A percentile compares a stretch with the other conserved stretches of the same genome.
Evolutionary conservation across 2,888 invertebrate genomes (phyloP).

Genomic region (Acanthopleura granulata): DNA sequence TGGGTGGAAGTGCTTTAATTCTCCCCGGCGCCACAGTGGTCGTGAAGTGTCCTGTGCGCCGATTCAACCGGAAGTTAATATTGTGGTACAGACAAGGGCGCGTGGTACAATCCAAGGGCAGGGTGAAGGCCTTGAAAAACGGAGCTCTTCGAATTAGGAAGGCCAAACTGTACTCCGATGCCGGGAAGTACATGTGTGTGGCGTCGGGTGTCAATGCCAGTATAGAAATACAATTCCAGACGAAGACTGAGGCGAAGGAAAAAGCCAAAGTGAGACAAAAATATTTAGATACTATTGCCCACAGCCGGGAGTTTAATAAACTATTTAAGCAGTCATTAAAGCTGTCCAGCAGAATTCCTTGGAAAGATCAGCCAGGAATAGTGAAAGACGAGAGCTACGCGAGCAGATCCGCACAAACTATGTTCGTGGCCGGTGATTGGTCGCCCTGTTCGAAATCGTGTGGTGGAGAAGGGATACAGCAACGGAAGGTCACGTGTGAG

Average conservation of each 20-base stretch:
- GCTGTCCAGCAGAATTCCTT: neutral
- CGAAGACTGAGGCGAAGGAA: neutral
- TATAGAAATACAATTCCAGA: constrained; percentile 17
- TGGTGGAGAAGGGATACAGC: constrained; percentile 14
- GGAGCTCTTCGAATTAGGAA: constrained; percentile 3
- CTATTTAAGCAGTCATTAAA: constrained; percentile 8
- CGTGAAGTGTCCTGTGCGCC: constrained; percentile 56
- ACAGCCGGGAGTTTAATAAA: neutral
- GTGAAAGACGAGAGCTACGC: constrained; percentile 10
- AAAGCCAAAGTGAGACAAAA: constrained; percentile 16
- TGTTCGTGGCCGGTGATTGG: constrained; percentile 17
- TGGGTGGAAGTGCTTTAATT: constrained; percentile 55
- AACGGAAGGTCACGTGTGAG: constrained; percentile 16
- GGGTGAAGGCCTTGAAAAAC: constrained; percentile 14
- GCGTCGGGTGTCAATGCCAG: constrained; percentile 7
- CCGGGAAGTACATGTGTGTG: constrained; percentile 14
- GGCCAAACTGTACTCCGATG: neutral
- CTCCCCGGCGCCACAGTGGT: constrained; percentile 58
- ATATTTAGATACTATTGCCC: neutral
- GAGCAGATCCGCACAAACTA: constrained; percentile 2
- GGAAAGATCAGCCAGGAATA: constrained; percentile 5
- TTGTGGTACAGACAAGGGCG: constrained; percentile 56
- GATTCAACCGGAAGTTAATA: constrained; percentile 50
- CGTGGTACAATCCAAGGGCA: neutral
- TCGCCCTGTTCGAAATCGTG: constrained; percentile 13